phyloP scores from a whole-genome alignment of 2,888 invertebrate species.

The Luperina testacea region DNA sequence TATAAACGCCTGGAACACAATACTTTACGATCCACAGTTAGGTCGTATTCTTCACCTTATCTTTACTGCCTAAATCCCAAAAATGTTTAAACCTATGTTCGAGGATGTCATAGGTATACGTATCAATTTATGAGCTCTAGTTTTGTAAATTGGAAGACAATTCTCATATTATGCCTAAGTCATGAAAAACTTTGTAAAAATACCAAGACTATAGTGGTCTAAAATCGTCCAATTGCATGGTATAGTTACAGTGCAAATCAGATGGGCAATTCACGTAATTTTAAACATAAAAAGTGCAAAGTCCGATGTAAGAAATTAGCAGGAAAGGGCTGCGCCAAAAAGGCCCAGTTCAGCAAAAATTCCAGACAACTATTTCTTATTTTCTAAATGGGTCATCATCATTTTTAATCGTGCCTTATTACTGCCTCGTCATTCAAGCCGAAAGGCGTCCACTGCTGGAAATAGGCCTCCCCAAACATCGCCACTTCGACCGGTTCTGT shows the following conservation, averaged over 20 bases:
- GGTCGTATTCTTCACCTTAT: slow-evolving; percentile 30
- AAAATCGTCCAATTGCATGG: background rate
- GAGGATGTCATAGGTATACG: background rate
- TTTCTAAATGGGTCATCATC: background rate
- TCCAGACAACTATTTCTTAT: background rate
- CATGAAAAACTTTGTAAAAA: background rate
- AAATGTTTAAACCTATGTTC: slow-evolving; percentile 4
- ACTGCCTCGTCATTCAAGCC: background rate
- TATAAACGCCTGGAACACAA: slow-evolving; percentile 28
- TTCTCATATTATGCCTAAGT: background rate
- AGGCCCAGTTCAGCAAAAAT: too few relatives aligned
- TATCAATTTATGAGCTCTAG: slow-evolving; percentile 5
- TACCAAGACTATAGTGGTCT: background rate
- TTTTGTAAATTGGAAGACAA: background rate
- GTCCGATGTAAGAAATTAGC: too few relatives aligned
- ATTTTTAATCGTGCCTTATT: background rate
- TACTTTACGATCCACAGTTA: slow-evolving; percentile 32
- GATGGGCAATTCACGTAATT: too few relatives aligned
- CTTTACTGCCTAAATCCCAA: slow-evolving; percentile 16
- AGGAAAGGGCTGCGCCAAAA: too few relatives aligned
- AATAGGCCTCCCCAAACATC: background rate
- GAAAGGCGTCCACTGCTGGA: background rate
- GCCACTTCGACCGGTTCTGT: background rate
- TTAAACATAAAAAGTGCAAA: too few relatives aligned
- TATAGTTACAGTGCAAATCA: background rate